A percentile compares a stretch with the other conserved stretches of the same genome.
These are phyloP conservation scores for Phylloscopus trochiloides DNA, from an alignment of 2,113 vertebrate genomes.

Conservation along the genomic window DNA sequence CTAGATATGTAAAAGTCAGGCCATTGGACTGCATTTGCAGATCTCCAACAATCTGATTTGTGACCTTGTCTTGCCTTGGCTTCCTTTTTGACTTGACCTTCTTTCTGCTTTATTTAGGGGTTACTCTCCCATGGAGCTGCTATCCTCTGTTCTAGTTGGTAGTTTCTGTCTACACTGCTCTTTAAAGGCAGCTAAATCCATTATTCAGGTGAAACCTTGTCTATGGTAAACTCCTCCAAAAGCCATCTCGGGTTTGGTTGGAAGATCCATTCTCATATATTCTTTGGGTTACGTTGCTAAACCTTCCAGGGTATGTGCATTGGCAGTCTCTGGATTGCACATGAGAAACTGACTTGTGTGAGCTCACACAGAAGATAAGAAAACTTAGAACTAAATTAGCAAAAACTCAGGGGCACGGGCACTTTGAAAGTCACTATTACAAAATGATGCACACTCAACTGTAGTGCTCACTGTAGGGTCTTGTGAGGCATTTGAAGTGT, in stretches of 20 bases:
- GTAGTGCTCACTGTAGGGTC: not conserved
- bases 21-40: not conserved
- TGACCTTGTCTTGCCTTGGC: not conserved
- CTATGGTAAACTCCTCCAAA: not conserved
- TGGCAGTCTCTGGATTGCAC: not conserved
- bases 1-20: not conserved
- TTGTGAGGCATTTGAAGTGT: not conserved
- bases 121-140: not conserved
- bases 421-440: not conserved
- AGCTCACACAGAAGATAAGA: not conserved
- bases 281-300: not conserved
- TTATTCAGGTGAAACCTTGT: not conserved
- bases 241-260: not conserved
- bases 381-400: not conserved
- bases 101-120: not conserved
- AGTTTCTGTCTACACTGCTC: not conserved
- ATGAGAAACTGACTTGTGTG: not conserved
- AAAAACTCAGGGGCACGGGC: fast-evolving
- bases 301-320: not conserved
- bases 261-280: not conserved
- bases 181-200: not conserved
- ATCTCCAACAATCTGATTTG: not conserved
- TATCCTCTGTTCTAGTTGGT: not conserved
- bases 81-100: not conserved
- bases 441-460: not conserved